Evolutionary conservation across 2,888 invertebrate species (phyloP), one percentile per base, ranked within the genome.

Genomic region (Blastobasis adustella): DNA sequence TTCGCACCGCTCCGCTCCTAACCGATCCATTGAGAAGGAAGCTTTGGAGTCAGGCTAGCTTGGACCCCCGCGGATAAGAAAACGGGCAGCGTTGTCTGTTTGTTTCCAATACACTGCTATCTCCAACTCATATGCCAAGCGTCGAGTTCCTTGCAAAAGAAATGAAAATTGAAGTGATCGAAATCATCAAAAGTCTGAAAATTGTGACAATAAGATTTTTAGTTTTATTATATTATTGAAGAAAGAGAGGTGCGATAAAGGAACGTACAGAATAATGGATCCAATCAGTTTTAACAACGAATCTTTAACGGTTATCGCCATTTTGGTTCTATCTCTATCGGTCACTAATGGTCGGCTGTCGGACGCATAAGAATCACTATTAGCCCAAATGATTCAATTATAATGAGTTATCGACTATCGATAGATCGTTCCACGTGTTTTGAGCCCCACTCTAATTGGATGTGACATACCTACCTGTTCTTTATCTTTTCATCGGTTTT

Each of bases 331-430:
- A 70, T 71, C 73, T 71, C 70, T 68, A 73, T 76, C 73, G 56
- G 66, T 70, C 67, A 68, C 76, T 84, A 82, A 83, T 79, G 80
- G 82, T 83, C 78, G 80, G 79, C 84, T 82, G 85, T 84, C 85
- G 80, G 79, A 77, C 63, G 72, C 78, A 72, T 71, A 76, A 77
- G 79, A 77, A 81, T 77, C 73, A 76, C 76, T 78, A 79, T 81
- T 77, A 78, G 70, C 63, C 58, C 56, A 73, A 82, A 83, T 80
- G 79, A 80, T 82, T 85, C 82, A 83, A 85, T 85, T 84, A 82
- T 78, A 80, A 79, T 82, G 78, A 82, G 69, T 79, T 78, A 81
- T 81, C 71, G 79, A 71, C 66, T 64, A 73, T 70, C 69, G 73
- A 75, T 73, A 70, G 66, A 64, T 60, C 67, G 60, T 62, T 64